Conservation (phyloP, 2,888 invertebrate species). For the Eristalis pertinax region DNA sequence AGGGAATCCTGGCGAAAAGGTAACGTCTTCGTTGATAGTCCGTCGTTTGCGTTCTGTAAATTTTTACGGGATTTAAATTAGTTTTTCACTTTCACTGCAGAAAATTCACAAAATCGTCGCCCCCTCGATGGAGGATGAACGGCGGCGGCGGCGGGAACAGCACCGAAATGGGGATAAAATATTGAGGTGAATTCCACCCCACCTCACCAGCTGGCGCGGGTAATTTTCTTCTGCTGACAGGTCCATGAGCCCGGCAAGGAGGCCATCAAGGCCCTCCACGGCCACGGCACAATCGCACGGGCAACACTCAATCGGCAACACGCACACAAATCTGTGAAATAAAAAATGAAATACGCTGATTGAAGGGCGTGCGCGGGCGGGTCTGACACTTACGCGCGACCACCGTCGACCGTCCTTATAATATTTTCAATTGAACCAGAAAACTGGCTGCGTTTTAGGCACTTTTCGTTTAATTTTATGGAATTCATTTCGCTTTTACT, state of each 20-base stretch:
- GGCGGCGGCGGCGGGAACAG: no score
- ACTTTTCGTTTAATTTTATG: conserved; percentile 35
- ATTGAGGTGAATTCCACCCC: not conserved
- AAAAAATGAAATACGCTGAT: conserved; percentile 3
- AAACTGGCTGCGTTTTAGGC: not conserved
- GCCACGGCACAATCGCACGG: not conserved
- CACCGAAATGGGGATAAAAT: conserved; percentile 24
- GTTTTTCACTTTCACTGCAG: conserved; percentile 22
- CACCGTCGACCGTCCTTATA: not conserved
- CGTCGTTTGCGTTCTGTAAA: conserved; percentile 21
- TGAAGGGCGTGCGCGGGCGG: not conserved
- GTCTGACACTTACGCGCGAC: not conserved
- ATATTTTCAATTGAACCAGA: conserved; percentile 63
- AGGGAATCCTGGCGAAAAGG: conserved; percentile 14
- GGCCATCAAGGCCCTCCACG: not conserved
- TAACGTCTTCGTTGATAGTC: conserved; percentile 2
- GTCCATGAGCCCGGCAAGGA: conserved; percentile 15
- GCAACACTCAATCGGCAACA: not conserved
- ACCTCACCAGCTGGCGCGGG: conserved; percentile 3
- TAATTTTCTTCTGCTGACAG: conserved; percentile 52
- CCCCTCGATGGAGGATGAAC: no score
- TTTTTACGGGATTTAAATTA: conserved; percentile 57
- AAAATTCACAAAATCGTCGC: not conserved
- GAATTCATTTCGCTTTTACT: conserved; percentile 38
- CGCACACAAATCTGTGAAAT: conserved; percentile 7